Evolutionary conservation across 2,113 vertebrate genomes (phyloP).

Genomic region (Rutilus rutilus): DNA sequence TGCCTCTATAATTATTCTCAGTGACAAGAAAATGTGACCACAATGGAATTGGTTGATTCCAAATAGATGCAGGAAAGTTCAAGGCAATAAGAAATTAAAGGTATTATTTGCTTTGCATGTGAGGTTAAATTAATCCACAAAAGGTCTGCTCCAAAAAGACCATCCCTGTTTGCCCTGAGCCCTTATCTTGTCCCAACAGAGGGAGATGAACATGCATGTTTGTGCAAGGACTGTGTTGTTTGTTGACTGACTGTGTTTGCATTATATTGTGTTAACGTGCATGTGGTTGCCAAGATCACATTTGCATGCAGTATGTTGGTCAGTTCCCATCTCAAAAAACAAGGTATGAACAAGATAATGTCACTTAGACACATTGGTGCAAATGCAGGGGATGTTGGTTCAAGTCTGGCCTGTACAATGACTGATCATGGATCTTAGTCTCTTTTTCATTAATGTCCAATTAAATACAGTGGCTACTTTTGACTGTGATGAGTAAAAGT

Average conservation of each 20-base stretch:
- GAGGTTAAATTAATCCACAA: neutral
- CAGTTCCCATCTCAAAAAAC: neutral
- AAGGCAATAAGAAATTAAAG: constrained; percentile 23
- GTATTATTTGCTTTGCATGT: constrained; percentile 32
- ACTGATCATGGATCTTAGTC: neutral
- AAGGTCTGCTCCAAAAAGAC: constrained; percentile 24
- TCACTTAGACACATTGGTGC: neutral
- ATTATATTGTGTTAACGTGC: neutral
- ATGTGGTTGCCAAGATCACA: neutral
- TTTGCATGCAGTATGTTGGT: neutral
- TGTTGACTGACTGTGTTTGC: constrained; percentile 1
- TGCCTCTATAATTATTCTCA: constrained; percentile 27
- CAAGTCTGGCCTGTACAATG: neutral
- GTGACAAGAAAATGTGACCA: neutral
- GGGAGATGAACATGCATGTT: neutral
- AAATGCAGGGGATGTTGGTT: neutral
- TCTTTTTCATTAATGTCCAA: too few relatives aligned
- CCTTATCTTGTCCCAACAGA: constrained; percentile 47
- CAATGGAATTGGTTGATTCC: constrained; percentile 15
- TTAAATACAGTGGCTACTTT: neutral
- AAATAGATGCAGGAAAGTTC: neutral
- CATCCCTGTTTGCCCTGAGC: constrained; percentile 43
- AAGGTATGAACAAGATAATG: neutral
- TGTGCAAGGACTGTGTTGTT: neutral
- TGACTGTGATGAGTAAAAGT: neutral